A percentile compares a stretch with the other conserved stretches of the same genome.
Evolutionary conservation across 2,888 invertebrate genomes (phyloP).

Genomic region (Amaurobius ferox): DNA sequence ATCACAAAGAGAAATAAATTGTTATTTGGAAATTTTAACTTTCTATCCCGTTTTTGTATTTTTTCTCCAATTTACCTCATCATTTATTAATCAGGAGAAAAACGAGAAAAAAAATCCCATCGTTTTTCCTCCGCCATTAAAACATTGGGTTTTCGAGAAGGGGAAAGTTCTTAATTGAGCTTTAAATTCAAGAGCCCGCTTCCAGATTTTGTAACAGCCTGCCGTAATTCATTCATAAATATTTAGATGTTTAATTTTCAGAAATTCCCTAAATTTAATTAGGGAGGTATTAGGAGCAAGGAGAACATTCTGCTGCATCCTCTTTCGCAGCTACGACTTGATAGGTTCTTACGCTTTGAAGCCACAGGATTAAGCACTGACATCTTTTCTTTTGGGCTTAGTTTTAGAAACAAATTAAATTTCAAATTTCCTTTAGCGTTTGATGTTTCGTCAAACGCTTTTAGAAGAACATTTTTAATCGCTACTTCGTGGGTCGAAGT

Average conservation of each 20-base stretch:
- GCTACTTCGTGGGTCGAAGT: slow-evolving; percentile 27
- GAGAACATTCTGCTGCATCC: slow-evolving; percentile 32
- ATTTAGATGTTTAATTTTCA: slow-evolving; percentile 64
- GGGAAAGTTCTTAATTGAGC: slow-evolving; percentile 50
- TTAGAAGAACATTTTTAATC: slow-evolving; percentile 45
- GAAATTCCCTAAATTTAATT: slow-evolving; percentile 64
- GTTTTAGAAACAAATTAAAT: slow-evolving; percentile 58
- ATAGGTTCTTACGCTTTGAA: slow-evolving; percentile 57
- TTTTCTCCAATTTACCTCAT: slow-evolving; percentile 22
- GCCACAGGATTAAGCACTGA: slow-evolving; percentile 52
- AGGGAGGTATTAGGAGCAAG: slow-evolving; percentile 47
- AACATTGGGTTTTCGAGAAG: slow-evolving; percentile 15
- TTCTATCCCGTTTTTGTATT: background rate
- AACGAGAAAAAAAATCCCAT: slow-evolving; percentile 13
- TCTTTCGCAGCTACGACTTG: slow-evolving; percentile 27
- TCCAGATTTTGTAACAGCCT: slow-evolving; percentile 17
- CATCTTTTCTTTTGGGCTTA: slow-evolving; percentile 52
- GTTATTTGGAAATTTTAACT: background rate
- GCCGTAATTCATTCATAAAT: slow-evolving; percentile 48
- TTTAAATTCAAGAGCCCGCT: slow-evolving; percentile 42
- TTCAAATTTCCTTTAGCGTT: slow-evolving; percentile 50
- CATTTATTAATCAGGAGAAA: slow-evolving; percentile 35
- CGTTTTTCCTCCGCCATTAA: slow-evolving; percentile 23
- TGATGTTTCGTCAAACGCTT: slow-evolving; percentile 52
- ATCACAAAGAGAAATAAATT: slow-evolving; percentile 18